Percentiles rank a stretch among this genome's conserved stretches.
Conservation (phyloP, 2,888 invertebrate genomes). For the Dolichopus griseipennis region DNA sequence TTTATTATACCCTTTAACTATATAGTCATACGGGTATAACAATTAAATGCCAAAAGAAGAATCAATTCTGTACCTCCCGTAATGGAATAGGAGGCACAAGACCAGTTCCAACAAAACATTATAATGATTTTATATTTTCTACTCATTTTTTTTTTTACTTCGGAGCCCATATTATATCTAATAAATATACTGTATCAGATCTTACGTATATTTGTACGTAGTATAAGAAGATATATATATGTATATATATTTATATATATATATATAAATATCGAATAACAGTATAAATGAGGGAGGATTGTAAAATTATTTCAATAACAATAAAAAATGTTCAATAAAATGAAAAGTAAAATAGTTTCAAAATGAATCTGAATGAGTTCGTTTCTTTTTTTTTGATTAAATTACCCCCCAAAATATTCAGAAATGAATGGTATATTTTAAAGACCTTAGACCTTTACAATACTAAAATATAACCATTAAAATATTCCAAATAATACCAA, state of each 20-base stretch:
- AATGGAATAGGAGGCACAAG: neutral
- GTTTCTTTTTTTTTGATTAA: neutral
- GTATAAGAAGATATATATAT: neutral
- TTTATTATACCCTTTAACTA: no score
- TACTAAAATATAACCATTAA: neutral
- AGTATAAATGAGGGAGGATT: neutral
- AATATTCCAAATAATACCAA: no score
- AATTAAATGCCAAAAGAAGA: neutral
- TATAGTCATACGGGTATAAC: no score
- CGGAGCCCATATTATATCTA: no score
- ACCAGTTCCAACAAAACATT: neutral
- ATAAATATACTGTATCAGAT: no score
- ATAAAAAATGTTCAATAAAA: slow-evolving; percentile 2
- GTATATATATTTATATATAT: neutral
- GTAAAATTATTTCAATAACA: neutral
- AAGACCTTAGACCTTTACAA: neutral
- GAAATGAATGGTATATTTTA: neutral
- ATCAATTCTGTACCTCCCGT: neutral
- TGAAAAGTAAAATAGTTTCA: slow-evolving; percentile 1
- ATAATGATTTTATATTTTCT: neutral
- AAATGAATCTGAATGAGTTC: neutral
- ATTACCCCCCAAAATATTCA: neutral
- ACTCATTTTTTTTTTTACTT: neutral
- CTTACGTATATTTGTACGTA: no score
- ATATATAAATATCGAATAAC: neutral